phyloP scores from a whole-genome alignment of 2,888 invertebrate genomes.

The Melieria picta region DNA sequence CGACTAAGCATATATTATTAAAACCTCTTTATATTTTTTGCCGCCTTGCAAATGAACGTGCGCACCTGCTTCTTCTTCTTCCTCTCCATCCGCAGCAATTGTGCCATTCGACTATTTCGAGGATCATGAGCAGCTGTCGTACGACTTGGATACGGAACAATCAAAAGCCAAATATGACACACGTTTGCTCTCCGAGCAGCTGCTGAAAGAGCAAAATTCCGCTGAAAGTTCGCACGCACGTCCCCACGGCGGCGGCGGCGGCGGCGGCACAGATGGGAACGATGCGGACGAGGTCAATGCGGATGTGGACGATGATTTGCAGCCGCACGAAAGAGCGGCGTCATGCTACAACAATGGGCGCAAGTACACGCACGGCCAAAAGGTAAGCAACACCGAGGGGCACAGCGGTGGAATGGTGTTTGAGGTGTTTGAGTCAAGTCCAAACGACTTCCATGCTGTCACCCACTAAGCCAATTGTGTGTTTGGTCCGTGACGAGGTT shows the following conservation, averaged over 20 bases:
- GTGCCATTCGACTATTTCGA: constrained; percentile 63
- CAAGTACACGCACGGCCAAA: constrained; percentile 65
- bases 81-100: constrained; percentile 37
- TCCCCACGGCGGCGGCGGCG: constrained; percentile 18
- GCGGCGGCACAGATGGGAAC: constrained; percentile 13
- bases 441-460: no score
- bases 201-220: constrained; percentile 47
- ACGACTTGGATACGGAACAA: constrained; percentile 65
- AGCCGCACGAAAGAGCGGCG: constrained; percentile 61
- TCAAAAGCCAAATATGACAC: constrained; percentile 66
- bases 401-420: no score
- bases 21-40: no score
- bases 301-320: constrained; percentile 50
- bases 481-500: no score
- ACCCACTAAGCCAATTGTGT: no score
- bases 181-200: constrained; percentile 61
- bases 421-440: no score
- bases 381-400: constrained; percentile 50
- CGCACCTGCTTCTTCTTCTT: neutral
- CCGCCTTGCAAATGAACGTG: neutral
- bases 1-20: no score
- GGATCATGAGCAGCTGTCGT: constrained; percentile 62
- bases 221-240: constrained; percentile 9
- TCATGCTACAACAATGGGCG: constrained; percentile 61
- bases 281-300: constrained; percentile 36